These are phyloP conservation scores for Ceuthmochares aereus DNA, from an alignment of 2,113 vertebrate genomes.

Conservation along the genomic window DNA sequence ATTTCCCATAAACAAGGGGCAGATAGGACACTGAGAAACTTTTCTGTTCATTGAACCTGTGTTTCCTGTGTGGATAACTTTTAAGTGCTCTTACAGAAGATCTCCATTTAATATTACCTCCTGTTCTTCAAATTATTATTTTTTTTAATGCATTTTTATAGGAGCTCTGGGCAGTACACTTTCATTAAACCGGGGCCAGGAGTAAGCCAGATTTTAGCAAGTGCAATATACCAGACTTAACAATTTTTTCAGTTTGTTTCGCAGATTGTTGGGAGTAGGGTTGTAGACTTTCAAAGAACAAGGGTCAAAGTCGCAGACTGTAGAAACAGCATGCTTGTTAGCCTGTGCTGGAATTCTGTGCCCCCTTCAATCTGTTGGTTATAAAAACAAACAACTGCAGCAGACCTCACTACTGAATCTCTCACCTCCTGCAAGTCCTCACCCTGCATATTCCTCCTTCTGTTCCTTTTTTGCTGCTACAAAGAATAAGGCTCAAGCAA, in stretches of 20 bases:
- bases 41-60: not conserved
- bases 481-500: not conserved
- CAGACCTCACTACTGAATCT: not conserved
- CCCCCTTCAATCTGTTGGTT: not conserved
- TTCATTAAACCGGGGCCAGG: not conserved
- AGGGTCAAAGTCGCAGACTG: not conserved
- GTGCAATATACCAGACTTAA: fast-evolving
- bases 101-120: not conserved
- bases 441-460: not conserved
- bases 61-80: not conserved
- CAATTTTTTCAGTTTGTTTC: not conserved
- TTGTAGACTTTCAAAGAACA: not conserved
- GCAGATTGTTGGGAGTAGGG: not conserved
- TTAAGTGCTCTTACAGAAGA: not conserved
- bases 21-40: not conserved
- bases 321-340: fast-evolving
- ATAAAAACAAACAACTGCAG: not conserved
- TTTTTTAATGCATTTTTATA: not conserved
- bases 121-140: not conserved
- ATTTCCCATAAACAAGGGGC: not conserved
- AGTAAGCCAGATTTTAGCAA: not conserved
- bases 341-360: fast-evolving
- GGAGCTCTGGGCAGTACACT: not conserved
- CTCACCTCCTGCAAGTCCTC: not conserved
- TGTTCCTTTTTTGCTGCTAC: not conserved